These are phyloP conservation scores for Mus caroli DNA, from an alignment of 2,797 vertebrate species.

Conservation along the genomic window DNA sequence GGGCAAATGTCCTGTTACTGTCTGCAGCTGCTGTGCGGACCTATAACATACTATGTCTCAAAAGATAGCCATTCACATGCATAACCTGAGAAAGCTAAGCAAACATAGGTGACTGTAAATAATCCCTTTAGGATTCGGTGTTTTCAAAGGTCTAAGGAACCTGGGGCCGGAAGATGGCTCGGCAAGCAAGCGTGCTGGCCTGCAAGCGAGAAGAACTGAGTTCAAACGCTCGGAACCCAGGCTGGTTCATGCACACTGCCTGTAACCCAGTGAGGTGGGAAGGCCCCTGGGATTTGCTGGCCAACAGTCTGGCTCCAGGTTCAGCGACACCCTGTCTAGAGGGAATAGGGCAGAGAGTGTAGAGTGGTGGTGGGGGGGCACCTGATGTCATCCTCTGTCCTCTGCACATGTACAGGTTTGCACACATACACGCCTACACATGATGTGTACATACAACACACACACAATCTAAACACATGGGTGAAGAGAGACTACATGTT, in stretches of 20 bases:
- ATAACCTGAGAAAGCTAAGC: too few species aligned
- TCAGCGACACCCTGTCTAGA: not conserved
- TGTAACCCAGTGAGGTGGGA: not conserved
- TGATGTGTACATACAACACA: not conserved
- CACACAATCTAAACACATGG: not conserved
- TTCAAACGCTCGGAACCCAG: not conserved
- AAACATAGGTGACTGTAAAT: slow-evolving; percentile 6
- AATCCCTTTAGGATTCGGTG: not conserved
- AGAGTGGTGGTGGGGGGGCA: not conserved
- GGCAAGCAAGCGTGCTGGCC: not conserved
- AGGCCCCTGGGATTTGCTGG: not conserved
- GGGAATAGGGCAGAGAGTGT: too few species aligned
- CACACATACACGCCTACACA: not conserved
- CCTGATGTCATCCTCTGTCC: not conserved
- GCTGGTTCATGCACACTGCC: not conserved
- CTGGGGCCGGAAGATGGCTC: not conserved
- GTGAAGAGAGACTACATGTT: not conserved
- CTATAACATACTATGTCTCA: not conserved
- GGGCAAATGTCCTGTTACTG: not conserved
- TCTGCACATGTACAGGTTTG: not conserved
- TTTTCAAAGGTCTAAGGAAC: slow-evolving; percentile 32
- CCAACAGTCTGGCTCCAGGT: not conserved
- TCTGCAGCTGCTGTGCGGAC: not conserved
- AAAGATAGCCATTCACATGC: not conserved
- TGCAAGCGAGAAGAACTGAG: not conserved